Base-by-base conservation (phyloP, 92 coral and sea anemone genomes). In the Pocillopora meandrina region DNA sequence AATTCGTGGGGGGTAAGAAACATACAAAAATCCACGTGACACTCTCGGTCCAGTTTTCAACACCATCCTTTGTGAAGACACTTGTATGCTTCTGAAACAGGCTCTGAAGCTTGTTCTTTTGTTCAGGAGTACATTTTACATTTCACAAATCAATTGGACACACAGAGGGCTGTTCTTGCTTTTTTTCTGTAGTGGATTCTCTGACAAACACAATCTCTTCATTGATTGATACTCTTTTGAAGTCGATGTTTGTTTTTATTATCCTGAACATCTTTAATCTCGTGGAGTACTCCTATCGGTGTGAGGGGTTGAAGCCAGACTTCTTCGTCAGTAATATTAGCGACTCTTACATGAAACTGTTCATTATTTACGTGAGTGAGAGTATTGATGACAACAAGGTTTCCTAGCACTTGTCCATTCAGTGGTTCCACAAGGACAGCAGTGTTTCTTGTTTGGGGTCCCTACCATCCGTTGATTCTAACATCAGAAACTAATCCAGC, bases 231-330 rank as follows among this genome's bases (percentile, higher is more conserved):
- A 90, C 72, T 80, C 69, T 55, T 33, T 18, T 81, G 47, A 87
- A 59, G 13, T 65, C 65, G 52, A 69, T 56, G 17, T 12, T 23
- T 69, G 59, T 66, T 56, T 63, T 84, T 72, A 63, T 82, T 85
- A 65, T 86, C 87, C 60, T 69, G 52, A 8, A 90, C 85, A 56
- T 82, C 85, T 17, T 71, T 78, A 15, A 88, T 87, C n/a, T 66
- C 87, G n/a, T 92, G 92, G 33, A 90, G 88, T 75, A 90, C 87
- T 61, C 95, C 93, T 55, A 92, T 89, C 19, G 86, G 56, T 4
- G 90, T 88, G 69, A 83, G 84, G 34, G 93, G 93, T 67, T 84
- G 91, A 52, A 90, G 82, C 95, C 95, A 92, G 18, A 87, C 81
- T 68, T 92, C 95, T 59, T 90, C 86, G n/a, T 84, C 87, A 26